A percentile compares a stretch with the other conserved stretches of the same genome.
These are phyloP conservation scores for Fregetta grallaria DNA, from an alignment of 2,113 vertebrate genomes.

Conservation along the genomic window DNA sequence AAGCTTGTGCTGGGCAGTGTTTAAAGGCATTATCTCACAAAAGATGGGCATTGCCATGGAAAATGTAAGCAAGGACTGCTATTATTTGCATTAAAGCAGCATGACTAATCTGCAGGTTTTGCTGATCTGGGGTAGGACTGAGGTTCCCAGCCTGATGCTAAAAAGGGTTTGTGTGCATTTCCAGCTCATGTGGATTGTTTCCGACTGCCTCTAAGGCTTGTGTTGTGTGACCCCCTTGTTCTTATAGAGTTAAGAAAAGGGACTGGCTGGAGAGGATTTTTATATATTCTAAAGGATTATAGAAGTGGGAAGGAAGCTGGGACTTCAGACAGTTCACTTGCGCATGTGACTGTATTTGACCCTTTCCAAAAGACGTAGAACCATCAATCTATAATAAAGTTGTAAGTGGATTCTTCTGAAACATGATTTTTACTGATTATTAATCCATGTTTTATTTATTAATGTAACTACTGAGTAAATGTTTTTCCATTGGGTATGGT, in stretches of 20 bases:
- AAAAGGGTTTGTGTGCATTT: not conserved
- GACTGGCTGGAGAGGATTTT: not conserved
- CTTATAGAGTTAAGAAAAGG: not conserved
- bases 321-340: not conserved
- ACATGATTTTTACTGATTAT: not conserved
- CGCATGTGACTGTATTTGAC: not conserved
- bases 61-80: conserved; percentile 26
- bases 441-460: not conserved
- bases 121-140: not conserved
- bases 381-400: not conserved
- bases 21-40: conserved; percentile 45
- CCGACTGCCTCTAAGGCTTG: not conserved
- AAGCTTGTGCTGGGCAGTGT: not conserved
- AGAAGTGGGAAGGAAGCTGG: not conserved
- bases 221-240: not conserved
- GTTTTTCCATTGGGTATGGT: not conserved
- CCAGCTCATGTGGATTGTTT: not conserved
- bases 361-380: not conserved
- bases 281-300: not conserved
- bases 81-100: conserved; percentile 45
- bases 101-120: conserved; percentile 38
- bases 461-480: not conserved
- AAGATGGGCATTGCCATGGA: conserved; percentile 23
- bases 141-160: not conserved
- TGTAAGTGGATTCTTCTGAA: not conserved